Evolutionary conservation across 2,113 vertebrate species (phyloP), one percentile per base, ranked within the genome.

Genomic region (Phalacrocorax pelagicus): DNA sequence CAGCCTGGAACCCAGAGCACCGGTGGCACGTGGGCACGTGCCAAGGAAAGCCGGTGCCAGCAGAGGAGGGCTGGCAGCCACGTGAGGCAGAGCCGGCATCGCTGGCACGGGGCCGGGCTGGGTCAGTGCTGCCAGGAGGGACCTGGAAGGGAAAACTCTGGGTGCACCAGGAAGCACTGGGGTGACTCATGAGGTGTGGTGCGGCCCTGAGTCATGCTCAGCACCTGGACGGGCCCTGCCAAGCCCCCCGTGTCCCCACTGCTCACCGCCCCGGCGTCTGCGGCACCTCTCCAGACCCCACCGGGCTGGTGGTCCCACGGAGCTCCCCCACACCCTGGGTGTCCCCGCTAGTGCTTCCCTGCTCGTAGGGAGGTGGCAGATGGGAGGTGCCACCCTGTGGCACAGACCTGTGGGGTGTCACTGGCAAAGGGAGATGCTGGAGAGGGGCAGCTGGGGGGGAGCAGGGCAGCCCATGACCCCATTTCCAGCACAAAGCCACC

Each of bases 161-260:
- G 91, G 86, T 92, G 93, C 94, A 97, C 84, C 95, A 96, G 96
- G 97, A 97, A 97, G 91, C 67, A 8, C 29, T 1, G 34, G 23
- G 46, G 42, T 97, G 96, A 97, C 84, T 97, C 96, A 97, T 3
- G 5, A 97, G 97, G 97, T 81, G 96, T 94, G 97, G 96, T 10
- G 42, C 1, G 26, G 80, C 8, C 62, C 81, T 92, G 88, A 96
- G 94, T 97, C 96, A 97, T 13, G 2, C 27, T 78, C 58, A 75
- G 92, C 58, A 15, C 91, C 71, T 5, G 6, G 44, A 22, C 0
- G 3, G 82, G 88, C 32, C 58, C 59, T 1, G 21, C 65, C 1
- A 10, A 70, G 80, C 74, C 59, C 74, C 92, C 78, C 0, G 3
- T 40, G 38, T n/a, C 67, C 67, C 24, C 4, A 1, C 0, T 10